Conservation (phyloP, 2,888 invertebrate species). For the Eilema sororculum region DNA sequence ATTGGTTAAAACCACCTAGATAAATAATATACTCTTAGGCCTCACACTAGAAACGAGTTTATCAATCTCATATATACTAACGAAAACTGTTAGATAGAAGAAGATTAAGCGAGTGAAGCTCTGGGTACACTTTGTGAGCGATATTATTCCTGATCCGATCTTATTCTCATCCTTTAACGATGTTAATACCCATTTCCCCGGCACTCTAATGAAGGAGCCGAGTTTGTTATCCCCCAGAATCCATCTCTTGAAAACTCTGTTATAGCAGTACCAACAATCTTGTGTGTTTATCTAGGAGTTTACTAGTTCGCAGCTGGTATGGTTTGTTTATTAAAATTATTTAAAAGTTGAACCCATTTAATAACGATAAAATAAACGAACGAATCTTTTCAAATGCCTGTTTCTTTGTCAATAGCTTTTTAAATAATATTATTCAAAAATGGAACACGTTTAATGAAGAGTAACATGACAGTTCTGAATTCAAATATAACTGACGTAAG, state of each 20-base stretch:
- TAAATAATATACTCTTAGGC: too few relatives aligned
- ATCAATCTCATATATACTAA: neutral
- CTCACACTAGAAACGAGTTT: too few relatives aligned
- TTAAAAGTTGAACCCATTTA: neutral
- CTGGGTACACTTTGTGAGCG: conserved; percentile 7
- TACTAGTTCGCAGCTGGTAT: neutral
- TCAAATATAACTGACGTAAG: too few relatives aligned
- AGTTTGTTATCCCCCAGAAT: conserved; percentile 24
- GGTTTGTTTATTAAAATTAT: neutral
- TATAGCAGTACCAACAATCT: conserved; percentile 10
- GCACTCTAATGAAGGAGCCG: conserved; percentile 23
- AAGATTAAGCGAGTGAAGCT: conserved; percentile 1
- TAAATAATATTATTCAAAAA: too few relatives aligned
- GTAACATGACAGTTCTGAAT: too few relatives aligned
- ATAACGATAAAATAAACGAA: neutral
- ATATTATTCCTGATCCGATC: conserved; percentile 24
- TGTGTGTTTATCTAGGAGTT: conserved; percentile 18
- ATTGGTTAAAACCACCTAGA: too few relatives aligned
- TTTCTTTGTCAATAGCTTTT: too few relatives aligned
- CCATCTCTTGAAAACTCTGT: conserved; percentile 22
- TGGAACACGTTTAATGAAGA: too few relatives aligned
- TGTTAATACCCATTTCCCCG: conserved; percentile 28
- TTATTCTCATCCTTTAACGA: conserved; percentile 23
- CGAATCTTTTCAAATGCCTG: too few relatives aligned
- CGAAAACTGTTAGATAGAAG: neutral